A percentile compares a stretch with the other conserved stretches of the same genome.
Evolutionary conservation across 1,140 invertebrate species (phyloP).

Genomic region (Marisa cornuarietis): DNA sequence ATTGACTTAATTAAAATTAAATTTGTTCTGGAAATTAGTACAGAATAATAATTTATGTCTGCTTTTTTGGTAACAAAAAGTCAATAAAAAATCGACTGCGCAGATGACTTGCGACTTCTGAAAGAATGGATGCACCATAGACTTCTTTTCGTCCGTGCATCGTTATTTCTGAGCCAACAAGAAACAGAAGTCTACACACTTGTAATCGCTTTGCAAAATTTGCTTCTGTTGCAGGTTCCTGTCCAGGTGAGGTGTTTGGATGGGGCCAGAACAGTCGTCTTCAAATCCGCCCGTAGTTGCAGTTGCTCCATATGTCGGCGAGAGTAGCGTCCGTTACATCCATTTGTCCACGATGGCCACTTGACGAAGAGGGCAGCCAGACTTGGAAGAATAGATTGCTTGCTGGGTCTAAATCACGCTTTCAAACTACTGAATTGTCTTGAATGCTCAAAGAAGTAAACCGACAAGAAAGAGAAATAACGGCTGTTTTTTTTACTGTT

Average conservation of each 20-base stretch:
- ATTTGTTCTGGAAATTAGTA: neutral
- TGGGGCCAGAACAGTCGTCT: slow-evolving; percentile 78
- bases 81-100: too few species aligned
- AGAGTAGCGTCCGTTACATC: slow-evolving; percentile 14
- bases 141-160: too few species aligned
- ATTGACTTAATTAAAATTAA: too few species aligned
- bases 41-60: too few species aligned
- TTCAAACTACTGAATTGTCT: too few species aligned
- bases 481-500: neutral
- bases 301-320: slow-evolving; percentile 72
- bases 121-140: too few species aligned
- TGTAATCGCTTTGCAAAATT: slow-evolving; percentile 5
- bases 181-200: too few species aligned
- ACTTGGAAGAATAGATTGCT: neutral
- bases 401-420: neutral
- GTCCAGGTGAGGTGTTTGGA: slow-evolving; percentile 80
- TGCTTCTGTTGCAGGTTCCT: slow-evolving; percentile 70
- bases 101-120: too few species aligned
- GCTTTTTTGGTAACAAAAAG: too few species aligned
- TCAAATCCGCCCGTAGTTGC: slow-evolving; percentile 85
- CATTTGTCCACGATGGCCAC: neutral
- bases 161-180: too few species aligned
- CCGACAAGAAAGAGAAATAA: neutral
- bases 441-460: neutral
- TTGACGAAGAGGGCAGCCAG: neutral